Evolutionary conservation across 2,888 invertebrate genomes (phyloP).

Genomic region (Chromoteleia sp.): DNA sequence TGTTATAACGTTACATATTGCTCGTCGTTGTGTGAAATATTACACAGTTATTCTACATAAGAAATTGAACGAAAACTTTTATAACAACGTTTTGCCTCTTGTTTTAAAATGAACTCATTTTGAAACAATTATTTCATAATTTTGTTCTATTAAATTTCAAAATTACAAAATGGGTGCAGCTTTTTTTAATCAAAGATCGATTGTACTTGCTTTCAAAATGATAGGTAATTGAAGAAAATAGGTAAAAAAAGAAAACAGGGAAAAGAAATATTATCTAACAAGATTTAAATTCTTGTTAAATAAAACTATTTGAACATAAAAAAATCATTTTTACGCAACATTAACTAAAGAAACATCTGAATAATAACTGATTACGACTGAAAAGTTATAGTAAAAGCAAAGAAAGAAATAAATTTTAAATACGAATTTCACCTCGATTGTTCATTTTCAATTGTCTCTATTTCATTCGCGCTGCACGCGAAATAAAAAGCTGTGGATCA

Average conservation of each 20-base stretch:
- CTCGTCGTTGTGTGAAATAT: constrained; percentile 15
- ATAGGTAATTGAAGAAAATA: too few species aligned
- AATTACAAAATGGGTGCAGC: too few species aligned
- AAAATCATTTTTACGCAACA: constrained; percentile 41
- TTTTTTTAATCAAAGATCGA: too few species aligned
- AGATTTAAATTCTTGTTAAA: constrained; percentile 19
- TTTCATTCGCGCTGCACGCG: constrained; percentile 28
- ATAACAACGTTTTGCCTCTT: too few species aligned
- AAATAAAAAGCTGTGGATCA: constrained; percentile 63
- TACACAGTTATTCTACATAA: constrained; percentile 23
- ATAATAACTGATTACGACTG: constrained; percentile 28
- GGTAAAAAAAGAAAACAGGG: background rate
- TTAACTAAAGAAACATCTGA: constrained; percentile 36
- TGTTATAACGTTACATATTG: constrained; percentile 17
- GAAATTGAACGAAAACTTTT: constrained; percentile 8
- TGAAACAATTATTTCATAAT: too few species aligned
- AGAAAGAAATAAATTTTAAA: constrained; percentile 42
- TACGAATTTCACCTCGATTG: constrained; percentile 53
- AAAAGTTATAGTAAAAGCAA: constrained; percentile 56
- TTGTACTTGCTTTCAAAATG: too few species aligned
- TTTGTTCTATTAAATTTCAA: background rate
- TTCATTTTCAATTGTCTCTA: constrained; percentile 34
- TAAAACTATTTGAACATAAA: background rate
- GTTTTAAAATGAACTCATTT: too few species aligned
- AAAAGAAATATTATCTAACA: background rate